phyloP scores from a whole-genome alignment of 1,140 invertebrate species.

The Drosophila asahinai region DNA sequence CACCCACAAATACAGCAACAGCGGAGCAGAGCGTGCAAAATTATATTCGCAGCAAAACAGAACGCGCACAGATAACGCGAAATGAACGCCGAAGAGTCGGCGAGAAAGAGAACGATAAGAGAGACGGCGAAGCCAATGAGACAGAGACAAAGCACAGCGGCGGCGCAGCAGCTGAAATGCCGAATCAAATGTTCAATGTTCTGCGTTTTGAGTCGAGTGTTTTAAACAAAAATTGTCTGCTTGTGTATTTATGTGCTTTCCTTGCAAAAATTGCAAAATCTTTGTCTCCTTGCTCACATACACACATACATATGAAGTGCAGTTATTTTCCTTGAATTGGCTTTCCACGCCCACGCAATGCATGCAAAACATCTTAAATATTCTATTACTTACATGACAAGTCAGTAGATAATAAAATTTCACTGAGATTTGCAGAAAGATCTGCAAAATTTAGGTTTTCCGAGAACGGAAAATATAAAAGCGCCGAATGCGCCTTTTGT shows the following conservation, averaged over 20 bases:
- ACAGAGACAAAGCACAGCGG: not conserved
- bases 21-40: slow-evolving; percentile 6
- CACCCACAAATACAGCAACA: slow-evolving; percentile 27
- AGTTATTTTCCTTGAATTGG: not conserved
- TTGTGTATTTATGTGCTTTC: not conserved
- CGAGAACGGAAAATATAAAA: slow-evolving; percentile 4
- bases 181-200: not conserved
- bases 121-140: not conserved
- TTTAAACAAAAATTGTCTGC: not conserved
- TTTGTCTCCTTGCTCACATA: not conserved
- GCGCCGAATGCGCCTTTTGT: slow-evolving; percentile 3
- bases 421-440: not conserved
- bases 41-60: not conserved
- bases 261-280: not conserved
- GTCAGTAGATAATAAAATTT: not conserved
- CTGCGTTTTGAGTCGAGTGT: not conserved
- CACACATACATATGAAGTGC: not conserved
- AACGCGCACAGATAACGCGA: slow-evolving; percentile 14
- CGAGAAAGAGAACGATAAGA: not conserved
- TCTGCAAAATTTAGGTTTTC: not conserved
- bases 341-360: not conserved
- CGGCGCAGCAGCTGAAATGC: slow-evolving; percentile 19
- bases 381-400: not conserved
- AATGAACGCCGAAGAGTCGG: not conserved
- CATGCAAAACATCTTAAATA: not conserved